Evolutionary conservation across 1,140 invertebrate species (phyloP), one percentile per base, ranked within the genome.

Genomic region (Marisa cornuarietis): DNA sequence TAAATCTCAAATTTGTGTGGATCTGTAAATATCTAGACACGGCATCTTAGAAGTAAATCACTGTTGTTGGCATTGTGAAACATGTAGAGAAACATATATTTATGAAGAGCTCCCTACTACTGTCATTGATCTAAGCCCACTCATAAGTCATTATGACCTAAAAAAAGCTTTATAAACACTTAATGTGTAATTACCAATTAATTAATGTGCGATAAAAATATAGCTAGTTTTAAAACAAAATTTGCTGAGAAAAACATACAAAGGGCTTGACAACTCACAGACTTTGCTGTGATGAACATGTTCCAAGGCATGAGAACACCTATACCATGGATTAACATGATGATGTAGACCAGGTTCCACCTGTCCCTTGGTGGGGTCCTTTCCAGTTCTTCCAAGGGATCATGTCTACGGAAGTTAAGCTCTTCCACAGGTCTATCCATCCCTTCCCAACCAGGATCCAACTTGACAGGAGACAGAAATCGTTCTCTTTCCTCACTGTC

Each of bases 221-320:
- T n/a, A n/a, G 1, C 69, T 71, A 24, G 22, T 24, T 42, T 71
- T 3, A 42, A 18, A 18, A 71, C 31, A 24, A 2, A 22, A 3
- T 71, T 71, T 31, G 31, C 18, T 24, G 22, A 20, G 18, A 71
- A 24, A 31, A 18, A 71, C 69, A 72, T n/a, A 58, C 58, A 42
- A 42, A 42, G 31, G 31, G n/a, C 18, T 4, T 63, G 62, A 77
- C 52, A 79, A 93, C 94, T 94, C 93, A 97, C 96, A 82, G 90
- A 85, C 90, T 95, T 96, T 14, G 98, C 97, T 78, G 96, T 99
- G 84, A 99, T 99, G 90, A 99, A 99, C 97, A 99, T 99, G 91
- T 99, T 99, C 98, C 98, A 99, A 22, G 98, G 97, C 92, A 98
- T 97, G 58, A 99, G 93, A 0, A 95, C 95, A 18, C 98, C 98